Base-by-base conservation (phyloP, 2,797 vertebrate genomes). In the Cygnus olor region DNA sequence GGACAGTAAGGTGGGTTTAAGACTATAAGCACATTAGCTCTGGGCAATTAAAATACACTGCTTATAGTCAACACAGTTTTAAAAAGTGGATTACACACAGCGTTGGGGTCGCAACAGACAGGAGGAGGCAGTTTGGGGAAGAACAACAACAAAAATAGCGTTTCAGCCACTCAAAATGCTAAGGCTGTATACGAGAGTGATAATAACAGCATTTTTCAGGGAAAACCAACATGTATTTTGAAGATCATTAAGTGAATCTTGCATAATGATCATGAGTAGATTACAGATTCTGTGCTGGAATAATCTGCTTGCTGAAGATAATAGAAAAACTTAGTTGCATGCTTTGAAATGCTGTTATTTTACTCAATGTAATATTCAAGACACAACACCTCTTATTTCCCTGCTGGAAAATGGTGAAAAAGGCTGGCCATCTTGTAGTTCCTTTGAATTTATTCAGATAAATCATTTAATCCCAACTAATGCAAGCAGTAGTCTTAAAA, bases 21-120 rank as follows among this genome's bases (percentile, higher is more conserved):
- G 70, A 61, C 36, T 72, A 2, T 78, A 90, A 94, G 78, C 60
- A 40, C 53, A 56, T 96, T 90, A 95, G 51, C 65, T 83, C 70
- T 76, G 61, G 14, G 40, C 82, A 96, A 92, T 97, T 93, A 76
- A 90, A 90, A 92, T 70, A 78, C 32, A 56, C 73, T 89, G 92
- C 57, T 88, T 93, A 61, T 71, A 85, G n/a, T 58, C 69, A 74
- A 69, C 4, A 3, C 34, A 71, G 53, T 77, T 90, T 66, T 2
- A 64, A 88, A 90, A 90, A 66, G 21, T 74, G 38, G 38, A 82
- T 89, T 81, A 76, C 68, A 68, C 16, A 30, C 4, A 63, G 15
- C 6, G 1, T 9, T 83, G 36, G 18, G 8, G 2, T 57, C 82
- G 36, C 85, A 65, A 78, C 72, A 83, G 47, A 19, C 32, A 73